Conservation (phyloP, 2,888 invertebrate genomes). For the Mesopsocus fuscifrons region DNA sequence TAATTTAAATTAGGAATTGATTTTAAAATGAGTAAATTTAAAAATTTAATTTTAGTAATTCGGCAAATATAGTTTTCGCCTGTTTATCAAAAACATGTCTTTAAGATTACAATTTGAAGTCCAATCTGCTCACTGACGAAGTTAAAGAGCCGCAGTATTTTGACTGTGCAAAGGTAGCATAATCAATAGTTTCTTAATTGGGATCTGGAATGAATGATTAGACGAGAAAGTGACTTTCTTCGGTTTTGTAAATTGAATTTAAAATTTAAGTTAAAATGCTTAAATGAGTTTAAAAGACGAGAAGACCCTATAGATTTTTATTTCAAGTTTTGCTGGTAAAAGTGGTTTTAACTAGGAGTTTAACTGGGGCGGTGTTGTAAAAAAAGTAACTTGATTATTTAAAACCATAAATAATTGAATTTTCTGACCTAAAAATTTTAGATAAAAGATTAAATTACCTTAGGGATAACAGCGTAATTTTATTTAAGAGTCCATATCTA, state of each 20-base stretch:
- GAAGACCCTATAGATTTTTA: slow-evolving; percentile 63
- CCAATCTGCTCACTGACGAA: slow-evolving; percentile 49
- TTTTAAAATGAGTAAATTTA: slow-evolving; percentile 22
- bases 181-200: slow-evolving; percentile 65
- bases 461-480: slow-evolving; percentile 74
- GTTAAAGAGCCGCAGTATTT: slow-evolving; percentile 60
- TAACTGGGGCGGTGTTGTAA: slow-evolving; percentile 42
- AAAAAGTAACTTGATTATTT: slow-evolving; percentile 23
- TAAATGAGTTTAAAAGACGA: slow-evolving; percentile 45
- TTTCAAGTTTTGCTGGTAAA: slow-evolving; percentile 20
- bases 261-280: slow-evolving; percentile 43
- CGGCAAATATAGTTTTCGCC: slow-evolving; percentile 37
- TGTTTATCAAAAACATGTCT: slow-evolving; percentile 66
- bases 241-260: slow-evolving; percentile 33
- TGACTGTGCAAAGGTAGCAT: slow-evolving; percentile 67
- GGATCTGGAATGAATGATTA: slow-evolving; percentile 57
- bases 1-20: slow-evolving; percentile 22
- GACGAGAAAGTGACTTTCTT: slow-evolving; percentile 42
- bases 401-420: slow-evolving; percentile 29
- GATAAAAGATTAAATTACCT: slow-evolving; percentile 55
- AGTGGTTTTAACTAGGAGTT: slow-evolving; percentile 27
- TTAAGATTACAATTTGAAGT: slow-evolving; percentile 42
- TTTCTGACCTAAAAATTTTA: slow-evolving; percentile 35
- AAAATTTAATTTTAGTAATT: slow-evolving; percentile 35
- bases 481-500: slow-evolving; percentile 52